Evolutionary conservation across 64 coral and sea anemone species (phyloP).

Genomic region (Actinia tenebrosa): DNA sequence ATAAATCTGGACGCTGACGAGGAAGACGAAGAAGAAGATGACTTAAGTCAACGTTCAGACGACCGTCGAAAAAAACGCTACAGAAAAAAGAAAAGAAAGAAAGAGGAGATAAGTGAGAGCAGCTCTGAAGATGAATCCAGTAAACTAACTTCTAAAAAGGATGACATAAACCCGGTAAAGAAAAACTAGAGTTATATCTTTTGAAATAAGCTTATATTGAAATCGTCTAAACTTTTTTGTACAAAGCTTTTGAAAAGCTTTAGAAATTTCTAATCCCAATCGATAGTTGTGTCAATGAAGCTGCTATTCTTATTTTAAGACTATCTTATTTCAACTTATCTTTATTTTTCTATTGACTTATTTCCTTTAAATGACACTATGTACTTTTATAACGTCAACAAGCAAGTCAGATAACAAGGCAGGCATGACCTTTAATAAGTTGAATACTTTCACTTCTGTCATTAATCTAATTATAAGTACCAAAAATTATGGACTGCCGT

Average conservation of each 20-base stretch:
- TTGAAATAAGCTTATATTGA: neutral
- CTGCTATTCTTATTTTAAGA: neutral
- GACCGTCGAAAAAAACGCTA: conserved; percentile 66
- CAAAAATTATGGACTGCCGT: too few species aligned
- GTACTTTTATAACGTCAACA: neutral
- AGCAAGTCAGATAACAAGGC: neutral
- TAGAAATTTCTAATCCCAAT: neutral
- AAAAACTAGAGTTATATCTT: neutral
- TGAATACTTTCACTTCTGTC: too few species aligned
- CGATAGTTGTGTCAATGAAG: neutral
- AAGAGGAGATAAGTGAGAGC: conserved; percentile 64
- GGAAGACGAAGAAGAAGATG: conserved; percentile 76
- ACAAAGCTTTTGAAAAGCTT: neutral
- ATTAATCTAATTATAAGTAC: too few species aligned
- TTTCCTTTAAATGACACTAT: neutral
- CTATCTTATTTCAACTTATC: neutral
- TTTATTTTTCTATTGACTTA: neutral
- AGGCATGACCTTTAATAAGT: neutral
- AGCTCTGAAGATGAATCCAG: conserved; percentile 85
- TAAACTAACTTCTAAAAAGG: conserved; percentile 39
- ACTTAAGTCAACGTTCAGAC: conserved; percentile 49
- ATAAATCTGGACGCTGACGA: conserved; percentile 92
- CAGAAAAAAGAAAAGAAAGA: conserved; percentile 86
- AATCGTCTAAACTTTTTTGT: neutral
- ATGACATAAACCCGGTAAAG: conserved; percentile 79